A percentile compares a stretch with the other conserved stretches of the same genome.
Evolutionary conservation across 2,113 vertebrate species (phyloP).

Genomic region (Camarhynchus parvulus): DNA sequence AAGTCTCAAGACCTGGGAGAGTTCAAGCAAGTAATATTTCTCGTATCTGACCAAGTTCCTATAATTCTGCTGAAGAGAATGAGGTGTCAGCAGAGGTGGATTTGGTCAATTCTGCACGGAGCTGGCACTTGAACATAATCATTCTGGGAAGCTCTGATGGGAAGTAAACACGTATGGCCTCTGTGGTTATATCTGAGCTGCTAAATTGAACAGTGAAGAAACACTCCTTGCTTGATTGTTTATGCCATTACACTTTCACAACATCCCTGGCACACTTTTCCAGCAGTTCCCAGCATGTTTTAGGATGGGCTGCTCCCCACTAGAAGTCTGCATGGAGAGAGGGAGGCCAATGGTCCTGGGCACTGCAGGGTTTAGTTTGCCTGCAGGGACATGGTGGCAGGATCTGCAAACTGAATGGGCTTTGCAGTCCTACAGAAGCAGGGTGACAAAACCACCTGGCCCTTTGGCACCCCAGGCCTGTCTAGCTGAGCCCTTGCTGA

Average conservation of each 20-base stretch:
- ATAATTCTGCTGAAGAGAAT: neutral
- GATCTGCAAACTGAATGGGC: neutral
- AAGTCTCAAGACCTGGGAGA: neutral
- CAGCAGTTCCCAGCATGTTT: neutral
- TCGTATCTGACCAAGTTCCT: neutral
- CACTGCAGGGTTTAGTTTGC: neutral
- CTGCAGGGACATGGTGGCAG: neutral
- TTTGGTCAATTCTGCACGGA: neutral
- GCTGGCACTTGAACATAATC: neutral
- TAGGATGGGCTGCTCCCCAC: neutral
- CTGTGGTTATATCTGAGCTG: neutral
- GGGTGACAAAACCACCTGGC: neutral
- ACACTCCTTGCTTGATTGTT: neutral
- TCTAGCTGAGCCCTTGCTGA: neutral
- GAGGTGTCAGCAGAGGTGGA: neutral
- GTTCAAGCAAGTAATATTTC: neutral
- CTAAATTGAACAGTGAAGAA: neutral
- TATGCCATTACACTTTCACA: neutral
- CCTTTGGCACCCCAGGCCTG: neutral
- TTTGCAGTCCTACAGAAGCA: neutral
- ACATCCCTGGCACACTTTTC: neutral
- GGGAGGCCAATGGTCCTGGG: fast-evolving
- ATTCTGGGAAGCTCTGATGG: neutral
- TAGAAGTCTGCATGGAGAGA: neutral
- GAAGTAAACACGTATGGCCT: fast-evolving